phyloP scores from a whole-genome alignment of 2,113 vertebrate species.

The Orientallactaga bullata region DNA sequence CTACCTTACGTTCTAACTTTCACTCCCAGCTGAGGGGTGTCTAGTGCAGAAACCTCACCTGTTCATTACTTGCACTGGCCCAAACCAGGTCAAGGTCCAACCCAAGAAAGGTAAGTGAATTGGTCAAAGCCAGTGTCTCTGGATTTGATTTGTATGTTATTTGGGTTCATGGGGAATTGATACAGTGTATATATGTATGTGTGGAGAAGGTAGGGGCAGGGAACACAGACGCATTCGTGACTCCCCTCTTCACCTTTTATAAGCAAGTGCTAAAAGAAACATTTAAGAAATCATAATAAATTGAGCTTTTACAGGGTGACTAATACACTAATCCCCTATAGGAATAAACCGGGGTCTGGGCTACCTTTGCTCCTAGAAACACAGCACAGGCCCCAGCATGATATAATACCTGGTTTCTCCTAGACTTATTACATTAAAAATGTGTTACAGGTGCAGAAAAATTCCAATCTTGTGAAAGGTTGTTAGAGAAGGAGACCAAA shows the following conservation, averaged over 20 bases:
- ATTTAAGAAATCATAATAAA: conserved; percentile 83
- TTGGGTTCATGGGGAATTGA: conserved; percentile 70
- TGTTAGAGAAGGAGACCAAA: conserved; percentile 87
- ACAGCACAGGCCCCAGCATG: conserved; percentile 78
- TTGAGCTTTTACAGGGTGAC: conserved; percentile 84
- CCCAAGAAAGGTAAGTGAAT: conserved; percentile 50
- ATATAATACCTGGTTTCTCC: conserved; percentile 85
- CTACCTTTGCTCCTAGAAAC: conserved; percentile 81
- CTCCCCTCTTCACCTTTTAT: conserved; percentile 79
- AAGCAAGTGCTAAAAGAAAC: conserved; percentile 83
- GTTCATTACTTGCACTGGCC: conserved; percentile 11
- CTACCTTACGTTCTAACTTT: conserved; percentile 5
- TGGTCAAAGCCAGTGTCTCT: conserved; percentile 52
- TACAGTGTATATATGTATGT: background rate
- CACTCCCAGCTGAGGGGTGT: background rate
- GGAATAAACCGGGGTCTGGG: conserved; percentile 82
- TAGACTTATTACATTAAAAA: conserved; percentile 87
- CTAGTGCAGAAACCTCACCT: conserved; percentile 23
- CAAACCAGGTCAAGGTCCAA: conserved; percentile 45
- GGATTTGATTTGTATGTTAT: conserved; percentile 66
- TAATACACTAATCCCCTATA: conserved; percentile 84
- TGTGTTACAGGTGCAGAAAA: conserved; percentile 87
- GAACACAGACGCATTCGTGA: conserved; percentile 67
- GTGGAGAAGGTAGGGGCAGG: conserved; percentile 41
- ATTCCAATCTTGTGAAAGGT: conserved; percentile 85